These are phyloP conservation scores for Meandrina meandrites DNA, from an alignment of 92 coral and sea anemone species.

Conservation along the genomic window DNA sequence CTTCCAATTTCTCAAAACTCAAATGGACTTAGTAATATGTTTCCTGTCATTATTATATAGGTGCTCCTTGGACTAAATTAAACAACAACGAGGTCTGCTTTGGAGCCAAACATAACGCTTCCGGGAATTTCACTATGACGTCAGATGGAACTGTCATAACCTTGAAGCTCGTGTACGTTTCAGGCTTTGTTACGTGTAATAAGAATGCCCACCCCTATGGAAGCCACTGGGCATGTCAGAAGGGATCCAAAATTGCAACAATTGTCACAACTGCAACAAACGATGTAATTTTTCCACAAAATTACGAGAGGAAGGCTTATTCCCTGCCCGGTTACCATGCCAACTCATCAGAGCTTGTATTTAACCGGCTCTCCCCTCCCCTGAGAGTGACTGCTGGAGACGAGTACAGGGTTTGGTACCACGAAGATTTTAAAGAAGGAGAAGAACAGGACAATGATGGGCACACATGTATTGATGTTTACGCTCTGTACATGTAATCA, in stretches of 20 bases:
- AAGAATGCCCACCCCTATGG: background rate
- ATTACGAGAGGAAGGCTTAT: background rate
- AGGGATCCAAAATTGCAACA: background rate
- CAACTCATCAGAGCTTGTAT: slow-evolving; percentile 21
- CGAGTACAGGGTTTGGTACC: slow-evolving; percentile 28
- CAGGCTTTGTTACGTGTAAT: slow-evolving; percentile 19
- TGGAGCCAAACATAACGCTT: slow-evolving; percentile 15
- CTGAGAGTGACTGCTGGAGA: background rate
- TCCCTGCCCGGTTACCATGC: background rate
- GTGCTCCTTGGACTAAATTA: background rate
- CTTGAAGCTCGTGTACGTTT: slow-evolving; percentile 1
- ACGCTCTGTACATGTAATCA: slow-evolving; percentile 2
- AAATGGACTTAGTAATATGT: too few species aligned
- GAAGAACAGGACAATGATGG: slow-evolving; percentile 1
- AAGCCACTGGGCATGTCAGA: slow-evolving; percentile 12
- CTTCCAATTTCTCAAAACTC: too few species aligned
- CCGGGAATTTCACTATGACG: slow-evolving; percentile 8
- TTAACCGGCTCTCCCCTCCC: background rate
- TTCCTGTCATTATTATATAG: background rate
- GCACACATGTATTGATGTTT: slow-evolving; percentile 19
- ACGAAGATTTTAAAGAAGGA: slow-evolving; percentile 10
- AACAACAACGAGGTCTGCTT: background rate
- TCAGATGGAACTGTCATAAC: background rate
- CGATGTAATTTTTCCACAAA: slow-evolving; percentile 2
- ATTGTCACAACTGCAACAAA: background rate